Base-by-base conservation (phyloP, 92 coral and sea anemone species). In the Epizoanthus ramosus region DNA sequence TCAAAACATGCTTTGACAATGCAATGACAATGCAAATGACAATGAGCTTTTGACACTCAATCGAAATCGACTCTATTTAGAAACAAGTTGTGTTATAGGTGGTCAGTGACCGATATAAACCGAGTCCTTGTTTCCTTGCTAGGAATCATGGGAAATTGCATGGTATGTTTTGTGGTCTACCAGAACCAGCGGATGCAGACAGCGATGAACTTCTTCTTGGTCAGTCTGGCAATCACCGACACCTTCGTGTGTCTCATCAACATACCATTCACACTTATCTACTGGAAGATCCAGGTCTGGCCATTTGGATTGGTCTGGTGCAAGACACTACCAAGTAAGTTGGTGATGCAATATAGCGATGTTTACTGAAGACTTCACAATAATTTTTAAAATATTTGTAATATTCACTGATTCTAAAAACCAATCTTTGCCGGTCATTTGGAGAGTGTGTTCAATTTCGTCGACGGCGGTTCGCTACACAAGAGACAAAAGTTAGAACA, bases 151-250 rank as follows among this genome's bases (percentile, higher is more conserved):
- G 99, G 99, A 2, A 96, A 96, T 83, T 43, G 72, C 18, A 64
- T 96, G 93, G 99, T 96, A 43, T 91, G 96, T 75, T 91, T 91
- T 52, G 97, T 96, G 37, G 99, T 96, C 66, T 96, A 92, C 74
- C 93, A 92, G 54, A 96, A 96, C 79, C 98, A 94, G 74, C 87
- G 97, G 71, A 96, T 96, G 99, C 98, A 94, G 52, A 96, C 96
- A 0, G 99, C 99, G 3, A 96, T 96, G 99, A 96, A 96, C 90
- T 84, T 90, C 80, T 96, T 96, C 74, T 86, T 96, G 33, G 99
- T 96, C 47, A 96, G 92, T 58, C 81, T 96, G 57, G 99, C 99
- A 2, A 88, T 94, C 35, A 94, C 98, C 72, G 99, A 96, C 79
- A 90, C 87, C 4, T 91, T 96, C 24, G 95, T 96, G 16, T 96